These are phyloP conservation scores for Mus caroli DNA, from an alignment of 2,797 vertebrate species.

Conservation along the genomic window DNA sequence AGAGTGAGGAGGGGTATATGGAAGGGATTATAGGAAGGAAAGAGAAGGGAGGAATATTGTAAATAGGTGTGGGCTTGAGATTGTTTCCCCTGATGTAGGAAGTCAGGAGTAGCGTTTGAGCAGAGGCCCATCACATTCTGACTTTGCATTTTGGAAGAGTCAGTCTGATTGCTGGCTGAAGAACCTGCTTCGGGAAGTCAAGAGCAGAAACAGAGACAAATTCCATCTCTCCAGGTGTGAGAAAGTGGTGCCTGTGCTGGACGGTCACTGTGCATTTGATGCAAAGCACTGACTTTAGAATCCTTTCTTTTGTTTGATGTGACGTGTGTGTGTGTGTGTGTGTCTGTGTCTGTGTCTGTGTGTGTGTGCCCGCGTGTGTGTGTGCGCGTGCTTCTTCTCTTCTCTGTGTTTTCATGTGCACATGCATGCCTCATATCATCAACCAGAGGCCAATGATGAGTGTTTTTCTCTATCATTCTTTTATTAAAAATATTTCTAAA, in stretches of 20 bases:
- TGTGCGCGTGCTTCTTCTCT: neutral
- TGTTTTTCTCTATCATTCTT: neutral
- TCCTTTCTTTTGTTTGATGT: neutral
- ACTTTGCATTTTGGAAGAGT: constrained; percentile 25
- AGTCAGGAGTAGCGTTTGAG: neutral
- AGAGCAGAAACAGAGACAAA: neutral
- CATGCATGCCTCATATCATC: neutral
- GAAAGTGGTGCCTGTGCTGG: neutral
- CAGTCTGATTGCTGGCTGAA: constrained; percentile 13
- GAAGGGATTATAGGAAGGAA: too few relatives aligned
- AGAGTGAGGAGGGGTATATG: neutral
- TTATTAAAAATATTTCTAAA: neutral
- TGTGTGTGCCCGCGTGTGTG: neutral
- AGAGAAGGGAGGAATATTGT: neutral
- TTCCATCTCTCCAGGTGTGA: neutral
- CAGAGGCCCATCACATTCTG: neutral
- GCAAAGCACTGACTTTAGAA: neutral
- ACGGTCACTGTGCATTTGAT: neutral
- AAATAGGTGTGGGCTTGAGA: neutral
- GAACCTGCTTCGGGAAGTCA: neutral
- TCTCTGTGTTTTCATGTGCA: neutral
- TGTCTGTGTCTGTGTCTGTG: neutral
- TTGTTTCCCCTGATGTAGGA: neutral
- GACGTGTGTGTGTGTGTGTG: neutral
- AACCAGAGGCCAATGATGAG: neutral